Evolutionary conservation across 2,797 vertebrate species (phyloP).

Genomic region (Danio aesculapii): DNA sequence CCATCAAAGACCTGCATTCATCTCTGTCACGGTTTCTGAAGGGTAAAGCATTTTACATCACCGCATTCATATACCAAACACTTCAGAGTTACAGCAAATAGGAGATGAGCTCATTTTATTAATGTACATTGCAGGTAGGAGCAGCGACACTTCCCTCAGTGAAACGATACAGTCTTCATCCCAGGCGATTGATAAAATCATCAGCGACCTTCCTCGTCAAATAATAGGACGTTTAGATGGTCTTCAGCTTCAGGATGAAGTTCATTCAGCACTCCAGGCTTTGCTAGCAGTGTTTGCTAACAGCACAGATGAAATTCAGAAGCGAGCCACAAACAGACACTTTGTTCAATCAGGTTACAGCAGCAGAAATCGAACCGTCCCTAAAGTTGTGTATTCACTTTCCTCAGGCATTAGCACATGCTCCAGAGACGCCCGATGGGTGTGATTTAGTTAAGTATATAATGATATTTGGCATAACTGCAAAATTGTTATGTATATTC

Average conservation of each 20-base stretch:
- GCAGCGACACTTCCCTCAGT: slow-evolving; percentile 59
- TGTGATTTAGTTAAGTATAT: slow-evolving; percentile 70
- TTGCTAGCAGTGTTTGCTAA: slow-evolving; percentile 70
- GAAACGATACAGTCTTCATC: slow-evolving; percentile 75
- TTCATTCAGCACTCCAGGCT: slow-evolving; percentile 78
- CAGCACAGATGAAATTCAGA: slow-evolving; percentile 51
- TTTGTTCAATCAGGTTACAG: slow-evolving; percentile 27
- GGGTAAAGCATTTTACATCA: slow-evolving; percentile 75
- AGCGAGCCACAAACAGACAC: slow-evolving; percentile 48
- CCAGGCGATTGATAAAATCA: slow-evolving; percentile 71
- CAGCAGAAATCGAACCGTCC: slow-evolving; percentile 59
- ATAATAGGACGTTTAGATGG: neutral
- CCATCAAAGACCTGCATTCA: slow-evolving; percentile 76
- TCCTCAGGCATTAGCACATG: slow-evolving; percentile 54
- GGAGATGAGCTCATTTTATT: slow-evolving; percentile 9
- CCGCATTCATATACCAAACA: neutral
- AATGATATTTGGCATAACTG: slow-evolving; percentile 3
- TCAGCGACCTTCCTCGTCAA: slow-evolving; percentile 61
- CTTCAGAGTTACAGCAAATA: neutral
- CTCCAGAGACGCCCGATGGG: slow-evolving; percentile 80
- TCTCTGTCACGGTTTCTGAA: slow-evolving; percentile 72
- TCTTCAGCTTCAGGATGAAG: slow-evolving; percentile 68
- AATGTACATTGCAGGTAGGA: slow-evolving; percentile 66
- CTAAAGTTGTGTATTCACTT: slow-evolving; percentile 69
- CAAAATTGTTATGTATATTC: slow-evolving; percentile 18